Evolutionary conservation across 2,888 invertebrate genomes (phyloP).

Genomic region (Steinernema scapterisci): DNA sequence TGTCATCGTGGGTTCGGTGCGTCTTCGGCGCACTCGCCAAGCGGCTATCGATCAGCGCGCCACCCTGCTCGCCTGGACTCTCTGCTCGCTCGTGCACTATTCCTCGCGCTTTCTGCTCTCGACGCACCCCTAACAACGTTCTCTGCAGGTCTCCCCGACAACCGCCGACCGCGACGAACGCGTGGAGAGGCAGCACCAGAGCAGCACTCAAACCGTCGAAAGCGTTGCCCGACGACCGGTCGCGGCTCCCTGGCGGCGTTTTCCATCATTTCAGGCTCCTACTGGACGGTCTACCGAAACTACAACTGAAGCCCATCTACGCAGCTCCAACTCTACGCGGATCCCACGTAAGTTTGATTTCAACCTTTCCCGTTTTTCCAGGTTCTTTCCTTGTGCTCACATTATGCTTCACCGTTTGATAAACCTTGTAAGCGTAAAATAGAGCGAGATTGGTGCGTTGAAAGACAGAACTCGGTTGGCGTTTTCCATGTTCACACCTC

Average conservation of each 20-base stretch:
- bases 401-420: slow-evolving; percentile 8
- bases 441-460: background rate
- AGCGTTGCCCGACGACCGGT: slow-evolving; percentile 11
- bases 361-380: background rate
- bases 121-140: background rate
- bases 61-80: no score
- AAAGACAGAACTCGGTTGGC: background rate
- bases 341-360: slow-evolving; percentile 8
- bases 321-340: background rate
- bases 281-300: no score
- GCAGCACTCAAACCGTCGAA: slow-evolving; percentile 8
- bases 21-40: no score
- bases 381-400: slow-evolving; percentile 8
- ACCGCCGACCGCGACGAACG: background rate
- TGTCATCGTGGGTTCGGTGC: no score
- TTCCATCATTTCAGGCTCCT: no score
- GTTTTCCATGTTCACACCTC: no score
- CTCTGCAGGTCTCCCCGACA: slow-evolving; percentile 8
- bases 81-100: no score
- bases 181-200: background rate
- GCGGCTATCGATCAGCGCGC: no score
- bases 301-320: background rate
- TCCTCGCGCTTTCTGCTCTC: slow-evolving; percentile 3
- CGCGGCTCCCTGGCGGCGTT: background rate
- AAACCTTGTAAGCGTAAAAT: slow-evolving; percentile 14